phyloP scores from a whole-genome alignment of 2,888 invertebrate species.

The Pandemis corylana region DNA sequence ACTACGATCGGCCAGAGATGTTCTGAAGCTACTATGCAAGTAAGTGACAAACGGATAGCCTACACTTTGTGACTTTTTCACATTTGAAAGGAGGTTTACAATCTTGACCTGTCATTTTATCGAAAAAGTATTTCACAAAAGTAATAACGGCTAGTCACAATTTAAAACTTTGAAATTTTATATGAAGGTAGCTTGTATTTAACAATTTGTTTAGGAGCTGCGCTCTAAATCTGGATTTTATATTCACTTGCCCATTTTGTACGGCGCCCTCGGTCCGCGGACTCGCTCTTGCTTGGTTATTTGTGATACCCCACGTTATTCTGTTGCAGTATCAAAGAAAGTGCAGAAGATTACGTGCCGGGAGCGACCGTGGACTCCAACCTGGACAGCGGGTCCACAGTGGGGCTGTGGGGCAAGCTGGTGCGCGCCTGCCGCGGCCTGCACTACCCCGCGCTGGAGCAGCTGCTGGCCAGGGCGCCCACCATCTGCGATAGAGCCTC shows the following conservation, averaged over 20 bases:
- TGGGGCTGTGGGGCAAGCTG: conserved; percentile 76
- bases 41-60: conserved; percentile 53
- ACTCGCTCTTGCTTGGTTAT: no score
- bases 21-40: conserved; percentile 89
- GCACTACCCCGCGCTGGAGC: conserved; percentile 88
- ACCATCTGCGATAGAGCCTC: conserved; percentile 88
- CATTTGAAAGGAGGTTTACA: no score
- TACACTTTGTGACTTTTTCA: no score
- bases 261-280: no score
- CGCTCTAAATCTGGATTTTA: no score
- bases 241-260: no score
- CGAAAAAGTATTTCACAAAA: no score
- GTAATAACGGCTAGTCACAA: no score
- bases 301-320: conserved; percentile 56
- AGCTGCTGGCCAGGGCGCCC: conserved; percentile 86
- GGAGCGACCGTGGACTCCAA: conserved; percentile 67
- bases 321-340: conserved; percentile 78
- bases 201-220: no score
- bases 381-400: conserved; percentile 77
- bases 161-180: no score
- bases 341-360: conserved; percentile 56
- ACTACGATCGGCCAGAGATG: conserved; percentile 88
- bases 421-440: conserved; percentile 89
- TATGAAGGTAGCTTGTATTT: no score
- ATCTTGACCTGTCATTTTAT: no score